These are phyloP conservation scores for Heliconius sara DNA, from an alignment of 2,888 invertebrate genomes.

Conservation along the genomic window DNA sequence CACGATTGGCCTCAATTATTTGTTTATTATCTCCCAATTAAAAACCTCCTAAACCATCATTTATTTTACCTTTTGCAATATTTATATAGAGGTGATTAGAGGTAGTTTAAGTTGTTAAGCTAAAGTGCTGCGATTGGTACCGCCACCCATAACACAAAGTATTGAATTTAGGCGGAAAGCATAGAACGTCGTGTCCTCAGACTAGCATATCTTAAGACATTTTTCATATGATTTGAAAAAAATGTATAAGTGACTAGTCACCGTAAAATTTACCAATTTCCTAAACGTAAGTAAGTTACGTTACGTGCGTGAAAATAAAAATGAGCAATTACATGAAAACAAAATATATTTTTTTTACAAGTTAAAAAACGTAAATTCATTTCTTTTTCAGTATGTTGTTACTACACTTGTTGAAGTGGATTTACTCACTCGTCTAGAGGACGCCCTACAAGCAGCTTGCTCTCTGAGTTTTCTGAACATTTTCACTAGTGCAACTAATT, in stretches of 20 bases:
- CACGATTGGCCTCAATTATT: constrained; percentile 38
- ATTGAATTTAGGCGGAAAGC: no score
- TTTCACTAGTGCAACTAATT: constrained; percentile 30
- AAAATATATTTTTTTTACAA: neutral
- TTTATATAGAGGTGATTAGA: no score
- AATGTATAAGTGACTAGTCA: no score
- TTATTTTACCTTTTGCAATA: neutral
- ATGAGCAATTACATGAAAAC: neutral
- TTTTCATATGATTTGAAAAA: no score
- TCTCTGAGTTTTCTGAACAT: constrained; percentile 33
- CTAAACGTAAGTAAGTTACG: neutral
- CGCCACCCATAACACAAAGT: no score
- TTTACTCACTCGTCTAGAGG: constrained; percentile 38
- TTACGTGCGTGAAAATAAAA: neutral
- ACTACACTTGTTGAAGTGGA: constrained; percentile 27
- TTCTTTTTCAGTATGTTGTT: constrained; percentile 19
- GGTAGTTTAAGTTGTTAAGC: no score
- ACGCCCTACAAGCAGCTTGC: constrained; percentile 30
- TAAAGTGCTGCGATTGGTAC: no score
- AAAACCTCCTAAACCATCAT: neutral
- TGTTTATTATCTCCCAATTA: constrained; percentile 47
- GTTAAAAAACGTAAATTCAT: constrained; percentile 6
- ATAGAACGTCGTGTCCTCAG: no score
- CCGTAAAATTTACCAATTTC: neutral
- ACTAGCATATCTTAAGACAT: no score